Base-by-base conservation (phyloP, 2,113 vertebrate genomes). In the Leiothrix lutea region DNA sequence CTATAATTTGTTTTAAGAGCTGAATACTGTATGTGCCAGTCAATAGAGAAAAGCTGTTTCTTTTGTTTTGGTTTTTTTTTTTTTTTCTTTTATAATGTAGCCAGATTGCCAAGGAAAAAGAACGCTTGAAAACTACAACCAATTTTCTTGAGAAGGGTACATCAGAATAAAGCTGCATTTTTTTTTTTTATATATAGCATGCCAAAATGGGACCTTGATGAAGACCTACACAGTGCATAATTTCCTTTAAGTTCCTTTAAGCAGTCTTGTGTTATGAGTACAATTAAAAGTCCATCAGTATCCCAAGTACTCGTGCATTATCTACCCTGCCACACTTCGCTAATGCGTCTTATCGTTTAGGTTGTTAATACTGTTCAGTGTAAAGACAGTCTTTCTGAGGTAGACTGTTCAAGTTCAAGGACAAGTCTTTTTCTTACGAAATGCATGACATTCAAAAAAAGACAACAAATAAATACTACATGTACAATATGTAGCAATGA, bases 401-500 rank as follows among this genome's bases (percentile, higher is more conserved):
- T 99, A 99, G 98, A 99, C 99, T 99, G 99, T 98, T 99, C 98
- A 97, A 98, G 98, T 99, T 99, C 98, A 99, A 99, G 98, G 98
- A 98, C 98, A 98, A 98, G 98, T 98, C 98, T 97, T 98, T 98
- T 97, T 97, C 95, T 94, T 97, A 99, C 97, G 80, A 99, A 99
- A 99, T 98, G 98, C 98, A 98, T 98, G 98, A 99, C 99, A 99
- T 99, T 99, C 99, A 99, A 99, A 99, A 98, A 98, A 99, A 98
- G 98, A 99, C 98, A 99, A 98, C 98, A 99, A 99, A 98, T 98
- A 99, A 98, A 98, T 99, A 99, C 99, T 99, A 99, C 99, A 99
- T 99, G 98, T 99, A 99, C 98, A 99, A 98, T 99, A 99, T 99
- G 99, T 99, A 99, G 99, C 98, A 99, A 99, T 99, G 99, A 99